A percentile compares a stretch with the other conserved stretches of the same genome.
These are phyloP conservation scores for Heterotis niloticus DNA, from an alignment of 2,113 vertebrate genomes.

Conservation along the genomic window DNA sequence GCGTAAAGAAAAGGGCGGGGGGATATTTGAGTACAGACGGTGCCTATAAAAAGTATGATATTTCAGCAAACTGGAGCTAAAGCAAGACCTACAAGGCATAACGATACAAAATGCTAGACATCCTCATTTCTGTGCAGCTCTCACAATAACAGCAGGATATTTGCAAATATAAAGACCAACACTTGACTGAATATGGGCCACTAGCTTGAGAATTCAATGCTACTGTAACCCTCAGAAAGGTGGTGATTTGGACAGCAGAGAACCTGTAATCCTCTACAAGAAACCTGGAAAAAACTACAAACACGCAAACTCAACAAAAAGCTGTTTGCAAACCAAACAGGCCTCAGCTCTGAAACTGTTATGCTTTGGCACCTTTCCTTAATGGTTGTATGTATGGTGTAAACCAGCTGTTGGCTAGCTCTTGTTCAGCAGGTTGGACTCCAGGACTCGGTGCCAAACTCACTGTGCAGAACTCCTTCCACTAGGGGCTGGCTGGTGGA, in stretches of 20 bases:
- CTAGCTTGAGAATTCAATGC: too few species aligned
- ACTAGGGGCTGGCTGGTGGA: constrained; percentile 46
- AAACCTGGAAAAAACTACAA: neutral
- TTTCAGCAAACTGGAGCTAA: too few species aligned
- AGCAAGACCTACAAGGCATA: too few species aligned
- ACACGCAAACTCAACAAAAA: constrained; percentile 16
- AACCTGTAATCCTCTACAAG: neutral
- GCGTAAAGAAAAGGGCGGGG: too few species aligned
- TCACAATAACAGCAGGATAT: too few species aligned
- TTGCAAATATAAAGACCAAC: too few species aligned
- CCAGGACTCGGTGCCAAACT: constrained; percentile 36
- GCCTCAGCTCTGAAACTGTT: constrained; percentile 14
- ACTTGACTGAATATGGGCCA: too few species aligned
- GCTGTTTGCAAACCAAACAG: constrained; percentile 46
- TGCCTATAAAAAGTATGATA: too few species aligned
- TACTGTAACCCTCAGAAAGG: too few species aligned
- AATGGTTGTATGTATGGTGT: constrained; percentile 28
- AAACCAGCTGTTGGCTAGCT: constrained; percentile 11
- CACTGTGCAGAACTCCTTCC: constrained; percentile 50
- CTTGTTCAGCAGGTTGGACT: neutral
- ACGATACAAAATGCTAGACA: too few species aligned
- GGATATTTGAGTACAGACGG: too few species aligned
- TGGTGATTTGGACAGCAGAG: neutral
- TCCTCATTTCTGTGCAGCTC: too few species aligned
- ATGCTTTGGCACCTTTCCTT: constrained; percentile 9